A percentile compares a stretch with the other conserved stretches of the same genome.
phyloP scores from a whole-genome alignment of 2,113 vertebrate species.

The Pachyramphus minor region DNA sequence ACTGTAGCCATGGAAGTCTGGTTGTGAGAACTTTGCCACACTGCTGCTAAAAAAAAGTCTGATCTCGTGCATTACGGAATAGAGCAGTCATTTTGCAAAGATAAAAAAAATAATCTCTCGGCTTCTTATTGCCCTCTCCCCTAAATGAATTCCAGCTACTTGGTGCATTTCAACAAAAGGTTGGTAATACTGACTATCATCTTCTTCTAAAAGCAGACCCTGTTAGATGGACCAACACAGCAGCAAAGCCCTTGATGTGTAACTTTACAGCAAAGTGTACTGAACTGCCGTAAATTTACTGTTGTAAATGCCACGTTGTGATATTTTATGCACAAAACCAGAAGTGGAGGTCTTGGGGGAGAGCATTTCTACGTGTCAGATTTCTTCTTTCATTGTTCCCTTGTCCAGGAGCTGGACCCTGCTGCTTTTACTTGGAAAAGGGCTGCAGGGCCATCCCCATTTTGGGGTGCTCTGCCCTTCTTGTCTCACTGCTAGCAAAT shows the following conservation, averaged over 20 bases:
- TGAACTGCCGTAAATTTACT: not conserved
- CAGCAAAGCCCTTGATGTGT: not conserved
- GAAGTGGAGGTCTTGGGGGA: not conserved
- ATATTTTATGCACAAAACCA: not conserved
- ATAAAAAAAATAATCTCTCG: not conserved
- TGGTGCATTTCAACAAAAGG: not conserved
- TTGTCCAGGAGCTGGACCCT: not conserved
- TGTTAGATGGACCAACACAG: not conserved
- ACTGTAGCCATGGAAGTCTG: not conserved
- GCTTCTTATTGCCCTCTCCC: not conserved
- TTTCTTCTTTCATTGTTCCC: not conserved
- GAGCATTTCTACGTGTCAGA: not conserved
- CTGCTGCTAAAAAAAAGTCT: not conserved
- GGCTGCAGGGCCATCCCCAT: rapidly evolving
- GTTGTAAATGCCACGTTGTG: not conserved
- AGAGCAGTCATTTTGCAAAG: not conserved
- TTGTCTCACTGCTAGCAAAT: not conserved
- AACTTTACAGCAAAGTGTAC: not conserved
- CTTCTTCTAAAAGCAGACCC: not conserved
- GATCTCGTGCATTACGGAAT: not conserved
- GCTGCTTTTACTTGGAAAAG: not conserved
- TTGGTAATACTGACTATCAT: not conserved
- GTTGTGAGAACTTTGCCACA: not conserved
- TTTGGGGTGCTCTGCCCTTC: not conserved
- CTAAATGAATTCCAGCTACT: not conserved